Conservation (phyloP, 2,888 invertebrate genomes). For the Craniophora ligustri region DNA sequence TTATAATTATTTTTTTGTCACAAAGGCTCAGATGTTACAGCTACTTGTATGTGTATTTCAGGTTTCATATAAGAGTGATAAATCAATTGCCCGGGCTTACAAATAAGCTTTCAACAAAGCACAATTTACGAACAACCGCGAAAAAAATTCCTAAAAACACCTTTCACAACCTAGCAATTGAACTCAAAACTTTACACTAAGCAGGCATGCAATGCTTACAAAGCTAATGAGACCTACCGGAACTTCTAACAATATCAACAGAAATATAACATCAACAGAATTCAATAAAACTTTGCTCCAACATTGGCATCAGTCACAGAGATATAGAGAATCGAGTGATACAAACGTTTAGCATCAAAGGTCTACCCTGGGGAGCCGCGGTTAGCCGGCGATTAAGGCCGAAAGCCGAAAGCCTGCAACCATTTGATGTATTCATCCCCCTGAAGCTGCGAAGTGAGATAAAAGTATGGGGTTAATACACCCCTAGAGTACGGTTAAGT, state of each 20-base stretch:
- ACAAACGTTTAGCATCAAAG: slow-evolving; percentile 66
- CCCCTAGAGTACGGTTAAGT: slow-evolving; percentile 62
- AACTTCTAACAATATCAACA: neutral
- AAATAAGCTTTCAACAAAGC: no score
- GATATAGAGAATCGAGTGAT: slow-evolving; percentile 48
- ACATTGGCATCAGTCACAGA: slow-evolving; percentile 28
- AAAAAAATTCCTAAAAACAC: no score
- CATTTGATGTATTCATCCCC: slow-evolving; percentile 81
- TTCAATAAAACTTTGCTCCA: slow-evolving; percentile 12
- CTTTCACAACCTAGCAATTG: no score
- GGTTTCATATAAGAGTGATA: no score
- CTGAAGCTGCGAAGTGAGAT: slow-evolving; percentile 62
- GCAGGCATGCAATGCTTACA: no score
- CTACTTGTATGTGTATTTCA: no score
- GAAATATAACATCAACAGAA: neutral
- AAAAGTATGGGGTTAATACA: slow-evolving; percentile 68
- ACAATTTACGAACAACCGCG: no score
- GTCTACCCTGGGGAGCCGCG: slow-evolving; percentile 63
- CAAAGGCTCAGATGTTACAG: no score
- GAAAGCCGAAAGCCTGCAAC: slow-evolving; percentile 59
- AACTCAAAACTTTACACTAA: no score
- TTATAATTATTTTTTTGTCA: no score
- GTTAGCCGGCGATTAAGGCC: slow-evolving; percentile 77
- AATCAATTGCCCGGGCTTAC: no score
- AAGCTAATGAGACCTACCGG: no score